Evolutionary conservation across 2,113 vertebrate species (phyloP), one percentile per base, ranked within the genome.

Genomic region (Elachura formosa): DNA sequence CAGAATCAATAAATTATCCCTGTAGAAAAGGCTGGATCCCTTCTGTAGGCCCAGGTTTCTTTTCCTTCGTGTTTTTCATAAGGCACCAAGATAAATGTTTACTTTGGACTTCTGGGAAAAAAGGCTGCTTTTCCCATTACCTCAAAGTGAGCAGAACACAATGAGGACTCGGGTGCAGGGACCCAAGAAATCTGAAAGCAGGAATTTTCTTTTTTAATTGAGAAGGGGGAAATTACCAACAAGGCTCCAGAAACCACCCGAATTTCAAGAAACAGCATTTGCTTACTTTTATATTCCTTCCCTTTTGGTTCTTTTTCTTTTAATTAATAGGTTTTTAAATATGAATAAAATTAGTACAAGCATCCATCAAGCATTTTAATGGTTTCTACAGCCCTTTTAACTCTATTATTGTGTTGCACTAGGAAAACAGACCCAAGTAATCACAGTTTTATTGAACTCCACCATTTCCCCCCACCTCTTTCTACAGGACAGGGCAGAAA

Each of bases 51-150:
- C 95, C 96, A 78, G 6, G 40, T 95, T 97, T 77, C 96, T 89
- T 69, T 71, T 89, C 97, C 97, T 97, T 93, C 69, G 15, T 94
- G 94, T 91, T 97, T 97, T 97, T 97, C 97, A 87, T 89, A 76
- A 96, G 64, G 96, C 97, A 97, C 97, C 96, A 98, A 98, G 97
- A 98, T 90, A 96, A 98, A 98, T 97, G 98, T 98, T 98, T 96
- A 90, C 96, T 97, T 98, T 97, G 96, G 97, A 94, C 62, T 67
- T 92, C 94, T 93, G 93, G 85, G 91, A 76, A 73, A 86, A 62
- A 94, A 86, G 94, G 85, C 97, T 97, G 97, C 94, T 98, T 98
- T 98, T 97, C 94, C 96, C 96, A 98, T 98, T 97, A 97, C 96
- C 96, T 97, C 92, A 89, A 78, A 21, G 43, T 28, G 76, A 90